Conservation (phyloP, 2,797 vertebrate species). For the Diplodus sargus region DNA sequence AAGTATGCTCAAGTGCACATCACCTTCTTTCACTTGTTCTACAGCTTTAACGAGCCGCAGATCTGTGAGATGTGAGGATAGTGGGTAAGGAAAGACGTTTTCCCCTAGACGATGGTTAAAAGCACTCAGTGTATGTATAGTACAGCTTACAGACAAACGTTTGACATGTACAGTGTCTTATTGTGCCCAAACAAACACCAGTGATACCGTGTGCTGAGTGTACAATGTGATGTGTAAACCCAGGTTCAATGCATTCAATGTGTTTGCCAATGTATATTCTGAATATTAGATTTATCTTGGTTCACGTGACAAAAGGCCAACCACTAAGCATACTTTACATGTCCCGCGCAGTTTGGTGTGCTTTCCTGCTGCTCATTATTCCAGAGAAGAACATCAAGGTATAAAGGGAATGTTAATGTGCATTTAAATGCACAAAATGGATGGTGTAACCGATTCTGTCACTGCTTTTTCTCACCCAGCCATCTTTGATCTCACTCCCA, state of each 20-base stretch:
- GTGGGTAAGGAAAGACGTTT: not conserved
- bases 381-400: conserved; percentile 11
- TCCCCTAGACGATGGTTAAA: conserved; percentile 6
- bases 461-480: not conserved
- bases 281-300: conserved; percentile 10
- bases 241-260: conserved; percentile 13
- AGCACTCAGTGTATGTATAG: conserved; percentile 16
- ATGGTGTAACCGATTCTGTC: not conserved
- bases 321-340: not conserved
- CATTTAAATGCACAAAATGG: not conserved
- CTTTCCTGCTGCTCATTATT: conserved; percentile 27
- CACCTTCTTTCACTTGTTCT: conserved; percentile 26
- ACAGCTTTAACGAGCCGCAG: conserved; percentile 20
- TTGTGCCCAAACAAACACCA: conserved; percentile 3
- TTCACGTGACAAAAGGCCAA: not conserved
- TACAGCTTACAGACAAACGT: not conserved
- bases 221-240: conserved; percentile 27
- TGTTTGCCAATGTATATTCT: conserved; percentile 13
- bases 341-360: conserved; percentile 13
- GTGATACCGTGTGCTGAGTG: conserved; percentile 5
- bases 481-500: not conserved
- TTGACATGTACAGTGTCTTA: not conserved
- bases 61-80: not conserved
- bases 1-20: not conserved
- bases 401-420: not conserved